These are phyloP conservation scores for Blastobasis lacticolella DNA, from an alignment of 2,888 invertebrate species.

Conservation along the genomic window DNA sequence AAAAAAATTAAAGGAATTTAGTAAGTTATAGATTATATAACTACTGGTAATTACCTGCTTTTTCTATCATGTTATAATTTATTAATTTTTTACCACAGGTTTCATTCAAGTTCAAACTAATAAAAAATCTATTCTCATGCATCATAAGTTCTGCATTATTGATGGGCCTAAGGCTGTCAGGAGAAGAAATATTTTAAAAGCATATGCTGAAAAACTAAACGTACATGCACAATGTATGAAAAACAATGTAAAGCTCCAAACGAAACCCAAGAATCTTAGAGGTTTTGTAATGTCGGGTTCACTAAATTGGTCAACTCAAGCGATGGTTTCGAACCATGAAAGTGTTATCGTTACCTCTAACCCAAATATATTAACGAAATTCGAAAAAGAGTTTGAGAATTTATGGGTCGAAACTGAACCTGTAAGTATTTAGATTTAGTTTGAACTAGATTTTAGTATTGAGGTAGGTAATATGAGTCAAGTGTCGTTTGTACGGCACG, in stretches of 20 bases:
- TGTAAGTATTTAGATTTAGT: conserved; percentile 27
- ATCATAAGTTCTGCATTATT: conserved; percentile 85
- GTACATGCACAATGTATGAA: conserved; percentile 44
- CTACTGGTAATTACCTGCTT: not conserved
- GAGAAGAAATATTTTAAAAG: conserved; percentile 48
- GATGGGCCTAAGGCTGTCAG: conserved; percentile 71
- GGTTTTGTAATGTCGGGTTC: conserved; percentile 80
- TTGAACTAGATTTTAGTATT: no score
- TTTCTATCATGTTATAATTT: not conserved
- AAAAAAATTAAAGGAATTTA: conserved; percentile 57
- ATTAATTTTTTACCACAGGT: conserved; percentile 33
- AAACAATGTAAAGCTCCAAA: conserved; percentile 22
- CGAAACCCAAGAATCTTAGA: conserved; percentile 37
- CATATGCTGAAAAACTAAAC: conserved; percentile 58
- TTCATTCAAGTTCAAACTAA: conserved; percentile 66
- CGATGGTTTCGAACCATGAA: conserved; percentile 81
- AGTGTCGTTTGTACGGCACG: no score
- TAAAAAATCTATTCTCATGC: conserved; percentile 78
- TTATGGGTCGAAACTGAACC: conserved; percentile 74
- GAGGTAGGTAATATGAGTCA: no score
- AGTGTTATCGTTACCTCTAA: conserved; percentile 79
- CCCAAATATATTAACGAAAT: conserved; percentile 66
- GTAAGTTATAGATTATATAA: conserved; percentile 37
- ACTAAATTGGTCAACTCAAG: conserved; percentile 84
- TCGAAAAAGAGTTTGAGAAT: conserved; percentile 75